Percentiles rank a stretch among this genome's conserved stretches.
These are phyloP conservation scores for Linnaemya vulpina DNA, from an alignment of 2,888 invertebrate genomes.

Conservation along the genomic window DNA sequence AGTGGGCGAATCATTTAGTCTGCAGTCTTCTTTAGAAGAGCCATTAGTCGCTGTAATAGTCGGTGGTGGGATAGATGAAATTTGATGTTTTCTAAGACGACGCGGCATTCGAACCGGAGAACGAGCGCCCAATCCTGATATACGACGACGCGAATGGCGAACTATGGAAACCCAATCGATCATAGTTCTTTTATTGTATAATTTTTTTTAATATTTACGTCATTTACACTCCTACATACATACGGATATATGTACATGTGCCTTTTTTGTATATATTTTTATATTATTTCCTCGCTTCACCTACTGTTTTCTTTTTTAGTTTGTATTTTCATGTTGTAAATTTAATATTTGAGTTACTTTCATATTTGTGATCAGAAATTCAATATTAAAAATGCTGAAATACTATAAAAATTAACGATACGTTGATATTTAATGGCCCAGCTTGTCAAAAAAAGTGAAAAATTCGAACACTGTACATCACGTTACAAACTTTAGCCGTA, in stretches of 20 bases:
- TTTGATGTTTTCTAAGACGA: slow-evolving; percentile 78
- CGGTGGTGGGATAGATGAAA: slow-evolving; percentile 77
- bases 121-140: slow-evolving; percentile 88
- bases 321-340: too few relatives aligned
- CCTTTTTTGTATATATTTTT: too few relatives aligned
- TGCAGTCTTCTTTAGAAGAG: slow-evolving; percentile 66
- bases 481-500: too few relatives aligned
- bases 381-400: too few relatives aligned
- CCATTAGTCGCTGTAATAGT: slow-evolving; percentile 56
- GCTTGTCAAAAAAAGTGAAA: too few relatives aligned
- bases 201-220: slow-evolving; percentile 2
- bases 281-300: neutral
- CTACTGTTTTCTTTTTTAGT: neutral
- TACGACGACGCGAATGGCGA: slow-evolving; percentile 87
- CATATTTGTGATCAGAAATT: too few relatives aligned
- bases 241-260: neutral
- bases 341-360: too few relatives aligned
- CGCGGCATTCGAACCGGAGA: slow-evolving; percentile 86
- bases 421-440: too few relatives aligned
- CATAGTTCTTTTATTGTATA: slow-evolving; percentile 82
- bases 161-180: slow-evolving; percentile 92
- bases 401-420: too few relatives aligned
- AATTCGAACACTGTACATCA: too few relatives aligned
- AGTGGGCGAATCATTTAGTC: slow-evolving; percentile 58
- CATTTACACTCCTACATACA: neutral